These are phyloP conservation scores for Montipora sp. DNA, from an alignment of 64 coral and sea anemone species.

Conservation along the genomic window DNA sequence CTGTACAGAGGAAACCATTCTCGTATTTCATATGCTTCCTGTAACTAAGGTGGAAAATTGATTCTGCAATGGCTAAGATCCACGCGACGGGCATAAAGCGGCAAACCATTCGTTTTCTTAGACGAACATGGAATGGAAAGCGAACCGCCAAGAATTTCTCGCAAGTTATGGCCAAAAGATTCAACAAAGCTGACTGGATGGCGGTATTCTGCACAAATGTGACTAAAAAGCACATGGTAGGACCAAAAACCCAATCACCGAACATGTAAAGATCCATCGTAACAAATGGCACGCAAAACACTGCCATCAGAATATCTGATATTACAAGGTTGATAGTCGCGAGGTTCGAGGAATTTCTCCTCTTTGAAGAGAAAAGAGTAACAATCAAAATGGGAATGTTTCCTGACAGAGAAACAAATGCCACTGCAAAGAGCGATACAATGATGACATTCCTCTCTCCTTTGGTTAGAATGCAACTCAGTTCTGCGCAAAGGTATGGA, in stretches of 20 bases:
- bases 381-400: conserved; percentile 45
- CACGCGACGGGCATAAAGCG: conserved; percentile 48
- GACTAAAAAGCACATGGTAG: conserved; percentile 52
- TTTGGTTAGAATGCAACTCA: conserved; percentile 17
- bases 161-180: conserved; percentile 57
- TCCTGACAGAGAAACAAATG: conserved; percentile 15
- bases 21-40: not conserved
- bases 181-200: conserved; percentile 44
- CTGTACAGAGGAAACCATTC: not conserved
- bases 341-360: conserved; percentile 43
- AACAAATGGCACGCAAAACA: conserved; percentile 54
- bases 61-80: conserved; percentile 25
- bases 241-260: conserved; percentile 75
- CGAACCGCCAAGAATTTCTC: conserved; percentile 81
- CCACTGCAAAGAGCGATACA: conserved; percentile 21
- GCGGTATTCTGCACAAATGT: conserved; percentile 67
- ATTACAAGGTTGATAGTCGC: conserved; percentile 64
- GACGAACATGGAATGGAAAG: conserved; percentile 50
- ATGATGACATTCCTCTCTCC: conserved; percentile 26
- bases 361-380: not conserved
- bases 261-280: conserved; percentile 70
- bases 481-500: not conserved
- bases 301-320: conserved; percentile 71
- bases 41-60: not conserved
- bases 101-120: conserved; percentile 36